phyloP scores from a whole-genome alignment of 2,797 vertebrate species.

The Sternotherus odoratus region DNA sequence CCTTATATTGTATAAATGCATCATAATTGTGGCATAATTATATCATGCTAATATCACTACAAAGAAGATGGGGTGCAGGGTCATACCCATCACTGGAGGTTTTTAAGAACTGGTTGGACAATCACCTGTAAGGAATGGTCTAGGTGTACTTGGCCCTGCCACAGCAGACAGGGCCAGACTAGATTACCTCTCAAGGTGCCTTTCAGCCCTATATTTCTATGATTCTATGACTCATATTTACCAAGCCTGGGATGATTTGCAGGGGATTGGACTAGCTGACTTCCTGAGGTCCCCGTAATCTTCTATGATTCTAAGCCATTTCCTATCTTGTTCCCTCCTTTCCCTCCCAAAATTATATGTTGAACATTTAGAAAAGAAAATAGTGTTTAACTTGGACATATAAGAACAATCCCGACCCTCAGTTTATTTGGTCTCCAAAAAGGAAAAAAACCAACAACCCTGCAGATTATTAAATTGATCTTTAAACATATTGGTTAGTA shows the following conservation, averaged over 20 bases:
- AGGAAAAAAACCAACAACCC: not conserved
- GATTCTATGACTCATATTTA: too few relatives aligned
- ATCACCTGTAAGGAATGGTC: not conserved
- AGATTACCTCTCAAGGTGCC: not conserved
- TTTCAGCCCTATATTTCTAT: not conserved
- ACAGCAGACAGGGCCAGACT: not conserved
- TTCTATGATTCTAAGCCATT: too few relatives aligned
- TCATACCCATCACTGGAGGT: not conserved
- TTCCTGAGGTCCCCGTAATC: too few relatives aligned
- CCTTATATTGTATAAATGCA: too few relatives aligned
- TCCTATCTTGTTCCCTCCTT: not conserved
- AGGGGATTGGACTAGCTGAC: too few relatives aligned
- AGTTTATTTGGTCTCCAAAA: constrained; percentile 26
- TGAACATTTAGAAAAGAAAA: not conserved
- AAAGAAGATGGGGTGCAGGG: too few relatives aligned
- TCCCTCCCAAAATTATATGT: not conserved
- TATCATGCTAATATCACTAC: too few relatives aligned
- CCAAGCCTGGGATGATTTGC: too few relatives aligned
- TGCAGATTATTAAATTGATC: not conserved
- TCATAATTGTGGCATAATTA: too few relatives aligned
- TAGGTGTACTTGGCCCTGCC: not conserved
- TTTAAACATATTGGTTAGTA: constrained; percentile 24
- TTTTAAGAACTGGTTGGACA: not conserved
- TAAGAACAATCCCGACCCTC: not conserved
- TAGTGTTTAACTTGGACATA: not conserved